Base-by-base conservation (phyloP, 2,113 vertebrate genomes). In the Puntigrus tetrazona region DNA sequence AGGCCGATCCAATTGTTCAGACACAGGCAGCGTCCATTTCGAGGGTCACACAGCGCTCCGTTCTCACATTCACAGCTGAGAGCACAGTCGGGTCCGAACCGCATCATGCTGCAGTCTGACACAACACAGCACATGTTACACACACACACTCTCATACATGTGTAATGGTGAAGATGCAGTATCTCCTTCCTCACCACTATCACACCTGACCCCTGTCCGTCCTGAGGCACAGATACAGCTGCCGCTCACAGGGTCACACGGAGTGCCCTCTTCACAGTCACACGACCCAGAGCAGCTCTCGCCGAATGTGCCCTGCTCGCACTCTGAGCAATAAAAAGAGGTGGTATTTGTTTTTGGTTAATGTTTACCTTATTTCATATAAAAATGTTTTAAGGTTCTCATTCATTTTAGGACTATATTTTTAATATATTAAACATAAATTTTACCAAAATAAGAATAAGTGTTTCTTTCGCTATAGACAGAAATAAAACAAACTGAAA, bases 181-280 rank as follows among this genome's bases (percentile, higher is more conserved):
- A 0, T n/a, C n/a, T n/a, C n/a, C n/a, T n/a, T n/a, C n/a, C 94
- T 94, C 90, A 99, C 98, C 96, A 0, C 88, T 86, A 9, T 94
- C 92, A 79, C 98, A 99, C 27, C 34, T 87, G 82, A 41, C 25
- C 84, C 97, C 97, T 0, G 92, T 97, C 91, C 90, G 97, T 52
- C 98, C 97, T 0, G 96, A 95, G 0, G 95, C 91, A 3, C 97
- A 99, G 3, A 95, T 87, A 84, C 97, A 99, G 38, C 1, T 85
- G 79, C 98, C 98, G 0, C 91, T 95, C 82, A 84, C 43, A 0
- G 95, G 92, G 65, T 99, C 89, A 1, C 98, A 99, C 0, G 93
- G 85, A 0, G 80, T 77, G 0, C 61, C 78, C 0, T 85, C 90
- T 0, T 85, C 78, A 0, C 97, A 99, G 90, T 94, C 92, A 1